Base-by-base conservation (phyloP, 2,113 vertebrate genomes). In the Hippocampus comes region DNA sequence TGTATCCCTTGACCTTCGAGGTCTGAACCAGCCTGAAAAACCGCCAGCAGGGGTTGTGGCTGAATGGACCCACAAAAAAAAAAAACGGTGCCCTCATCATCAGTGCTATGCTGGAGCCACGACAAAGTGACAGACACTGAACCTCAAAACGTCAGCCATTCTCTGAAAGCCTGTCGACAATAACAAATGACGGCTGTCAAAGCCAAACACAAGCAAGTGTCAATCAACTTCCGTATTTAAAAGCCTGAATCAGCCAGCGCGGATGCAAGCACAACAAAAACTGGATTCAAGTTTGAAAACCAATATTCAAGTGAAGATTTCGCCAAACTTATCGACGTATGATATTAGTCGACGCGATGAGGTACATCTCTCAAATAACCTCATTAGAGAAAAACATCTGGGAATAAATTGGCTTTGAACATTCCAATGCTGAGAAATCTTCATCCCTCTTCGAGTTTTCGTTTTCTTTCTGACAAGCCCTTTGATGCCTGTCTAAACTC, bases 121-220 rank as follows among this genome's bases (percentile, higher is more conserved):
- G 46, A 59, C 72, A 64, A 70, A 79, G 70, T 71, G 81, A 89
- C 85, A 86, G 72, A 79, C 76, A 71, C 0, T 20, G 68, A 82
- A 84, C 83, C 81, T 83, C 77, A 82, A 86, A 84, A 86, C 60
- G 78, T 87, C 88, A 84, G 73, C 69, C 80, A 70, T 83, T 84
- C 86, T 83, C 81, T 78, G 74, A 86, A 86, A 80, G 86, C 81
- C 81, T 49, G 82, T 84, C 75, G 73, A 82, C 77, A 75, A 67
- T 71, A 84, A 86, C 83, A 87, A 88, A 90, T 83, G 88, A 70
- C 78, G 77, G 82, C 83, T 89, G 90, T 88, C 89, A 89, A 78
- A 76, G 25, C 51, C 65, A 67, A 84, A 89, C 83, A 89, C 82
- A 80, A 42, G 81, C 82, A 83, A 79, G 76, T 85, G 90, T 73